Evolutionary conservation across 2,888 invertebrate genomes (phyloP), one percentile per base, ranked within the genome.

Genomic region (Drosophila formosana): DNA sequence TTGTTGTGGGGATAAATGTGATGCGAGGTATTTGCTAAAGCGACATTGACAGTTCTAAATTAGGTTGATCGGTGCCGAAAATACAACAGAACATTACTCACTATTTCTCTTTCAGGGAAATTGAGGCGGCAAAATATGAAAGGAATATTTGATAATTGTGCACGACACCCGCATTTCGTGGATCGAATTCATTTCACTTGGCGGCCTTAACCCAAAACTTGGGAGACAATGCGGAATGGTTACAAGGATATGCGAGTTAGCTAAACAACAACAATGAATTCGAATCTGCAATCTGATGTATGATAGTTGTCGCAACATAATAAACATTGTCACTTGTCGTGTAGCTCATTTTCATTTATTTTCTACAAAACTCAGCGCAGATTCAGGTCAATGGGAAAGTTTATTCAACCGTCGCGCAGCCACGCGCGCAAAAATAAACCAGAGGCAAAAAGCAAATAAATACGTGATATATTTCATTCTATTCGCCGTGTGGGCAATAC

Each of bases 351-450:
- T 56, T 39, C 39, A 60, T 56, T 72, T 60, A 8, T 47, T 46
- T 53, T 45, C 45, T 11, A 30, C 13, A 46, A 73, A 52, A 64
- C 51, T n/a, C 25, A 11, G 23, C 32, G 4, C 7, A 64, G 73
- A 89, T 89, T 82, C 68, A 75, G 89, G 82, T 89, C 89, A 82
- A 78, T 88, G 79, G 82, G 85, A 84, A 81, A 82, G 86, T 82
- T 82, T 82, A 78, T 82, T 88, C 81, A 82, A 88, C 88, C 51
- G 56, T 4, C 28, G 32, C 34, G 26, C 13, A 28, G 34, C 28
- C 62, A 66, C 34, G 57, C 46, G 57, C 46, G 50, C 84, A 55
- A 64, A 83, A 77, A 62, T 70, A 73, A 67, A 64, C 43, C 28
- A 13, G 25, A 5, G 13, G 32, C 46, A 8, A 55, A 30, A 23